Evolutionary conservation across 2,888 invertebrate species (phyloP).

Genomic region (Andrena minutula): DNA sequence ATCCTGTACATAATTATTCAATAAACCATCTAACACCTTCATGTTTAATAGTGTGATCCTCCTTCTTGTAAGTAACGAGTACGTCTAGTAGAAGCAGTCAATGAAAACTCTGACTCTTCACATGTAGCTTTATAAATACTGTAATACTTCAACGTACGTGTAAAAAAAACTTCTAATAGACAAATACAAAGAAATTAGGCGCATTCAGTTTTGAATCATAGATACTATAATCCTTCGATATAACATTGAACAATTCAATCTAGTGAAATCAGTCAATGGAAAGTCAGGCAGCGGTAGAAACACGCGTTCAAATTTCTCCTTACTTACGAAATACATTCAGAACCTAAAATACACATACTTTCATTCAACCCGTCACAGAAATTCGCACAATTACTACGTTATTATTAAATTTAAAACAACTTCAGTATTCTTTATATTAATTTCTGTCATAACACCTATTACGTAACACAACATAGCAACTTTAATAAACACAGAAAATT

Average conservation of each 20-base stretch:
- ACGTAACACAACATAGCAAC: not conserved
- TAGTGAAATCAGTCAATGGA: conserved; percentile 49
- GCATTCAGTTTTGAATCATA: too few relatives aligned
- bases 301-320: not conserved
- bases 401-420: not conserved
- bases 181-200: too few relatives aligned
- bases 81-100: too few relatives aligned
- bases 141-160: not conserved
- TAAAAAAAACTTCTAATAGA: too few relatives aligned
- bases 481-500: not conserved
- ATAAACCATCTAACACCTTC: too few relatives aligned
- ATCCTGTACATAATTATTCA: too few relatives aligned
- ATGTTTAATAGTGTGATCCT: too few relatives aligned
- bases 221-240: too few relatives aligned
- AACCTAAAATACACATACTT: not conserved
- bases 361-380: not conserved
- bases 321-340: not conserved
- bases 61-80: too few relatives aligned
- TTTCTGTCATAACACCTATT: too few relatives aligned
- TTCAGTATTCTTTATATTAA: not conserved
- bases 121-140: not conserved
- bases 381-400: too few relatives aligned
- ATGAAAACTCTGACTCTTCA: too few relatives aligned
- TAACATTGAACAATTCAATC: not conserved
- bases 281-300: conserved; percentile 6